Base-by-base conservation (phyloP, 2,888 invertebrate species). In the Catotricha subobsoleta region DNA sequence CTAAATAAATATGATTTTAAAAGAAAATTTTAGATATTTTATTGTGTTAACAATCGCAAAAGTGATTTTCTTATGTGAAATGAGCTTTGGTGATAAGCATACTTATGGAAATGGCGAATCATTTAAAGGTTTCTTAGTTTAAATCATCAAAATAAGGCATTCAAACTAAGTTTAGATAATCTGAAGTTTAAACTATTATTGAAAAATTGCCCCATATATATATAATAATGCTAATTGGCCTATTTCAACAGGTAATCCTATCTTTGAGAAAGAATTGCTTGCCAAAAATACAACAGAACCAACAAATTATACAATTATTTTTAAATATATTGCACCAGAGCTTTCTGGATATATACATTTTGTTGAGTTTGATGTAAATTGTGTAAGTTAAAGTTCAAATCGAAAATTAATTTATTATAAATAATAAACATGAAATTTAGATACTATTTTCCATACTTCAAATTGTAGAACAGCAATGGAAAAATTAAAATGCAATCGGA, bases 221-320 rank as follows among this genome's bases (percentile, higher is more conserved):
- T n/a, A n/a, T n/a, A n/a, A n/a, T n/a, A n/a, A n/a, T n/a, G n/a
- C n/a, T n/a, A n/a, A n/a, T n/a, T n/a, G n/a, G n/a, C n/a, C n/a
- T n/a, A n/a, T n/a, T n/a, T n/a, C n/a, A n/a, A n/a, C n/a, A n/a
- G n/a, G n/a, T n/a, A n/a, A n/a, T n/a, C n/a, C n/a, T n/a, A n/a
- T n/a, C n/a, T n/a, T n/a, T n/a, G n/a, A n/a, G n/a, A n/a, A n/a
- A n/a, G n/a, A n/a, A n/a, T n/a, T n/a, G n/a, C 25, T 36, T 9
- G 25, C 4, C 3, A 21, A 23, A 23, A 36, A 25, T 13, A 36
- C 36, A 15, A 15, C 15, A 2, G 9, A 21, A 5, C 36, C 36
- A 36, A 36, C 36, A 25, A 36, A 36, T 25, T 36, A 36, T 25
- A 36, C 36, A 3, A 25, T 36, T 2, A 3, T 36, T 16, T 36